A percentile compares a stretch with the other conserved stretches of the same genome.
Evolutionary conservation across 2,888 invertebrate species (phyloP).

Genomic region (Leptinotarsa tumamoca): DNA sequence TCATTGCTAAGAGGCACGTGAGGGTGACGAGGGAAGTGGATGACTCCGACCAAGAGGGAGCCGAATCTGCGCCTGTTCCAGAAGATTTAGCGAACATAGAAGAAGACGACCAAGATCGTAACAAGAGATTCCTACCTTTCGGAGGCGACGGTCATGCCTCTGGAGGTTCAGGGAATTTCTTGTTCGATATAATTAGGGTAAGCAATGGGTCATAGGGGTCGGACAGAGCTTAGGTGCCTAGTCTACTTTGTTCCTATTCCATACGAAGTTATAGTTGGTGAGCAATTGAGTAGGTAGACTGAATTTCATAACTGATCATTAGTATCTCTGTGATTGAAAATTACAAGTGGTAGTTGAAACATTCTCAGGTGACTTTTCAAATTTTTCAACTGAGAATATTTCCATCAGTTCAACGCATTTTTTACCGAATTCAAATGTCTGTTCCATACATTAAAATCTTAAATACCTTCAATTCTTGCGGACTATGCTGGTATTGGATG

Average conservation of each 20-base stretch:
- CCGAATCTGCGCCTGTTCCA: slow-evolving; percentile 73
- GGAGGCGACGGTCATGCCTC: slow-evolving; percentile 68
- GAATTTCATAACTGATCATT: not conserved
- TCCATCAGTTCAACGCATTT: too few relatives aligned
- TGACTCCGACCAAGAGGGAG: slow-evolving; percentile 55
- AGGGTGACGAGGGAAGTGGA: slow-evolving; percentile 59
- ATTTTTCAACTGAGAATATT: too few relatives aligned
- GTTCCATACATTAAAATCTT: too few relatives aligned
- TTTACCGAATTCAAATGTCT: too few relatives aligned
- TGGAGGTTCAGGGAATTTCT: slow-evolving; percentile 88
- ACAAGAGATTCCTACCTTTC: slow-evolving; percentile 83
- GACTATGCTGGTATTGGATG: too few relatives aligned
- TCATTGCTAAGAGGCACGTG: slow-evolving; percentile 58
- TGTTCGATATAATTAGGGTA: slow-evolving; percentile 90
- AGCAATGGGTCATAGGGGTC: slow-evolving; percentile 65
- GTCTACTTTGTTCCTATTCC: not conserved
- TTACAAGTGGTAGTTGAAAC: too few relatives aligned
- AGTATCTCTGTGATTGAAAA: too few relatives aligned
- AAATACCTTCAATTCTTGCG: too few relatives aligned
- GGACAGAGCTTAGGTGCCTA: not conserved
- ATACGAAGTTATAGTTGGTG: not conserved
- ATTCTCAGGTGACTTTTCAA: too few relatives aligned
- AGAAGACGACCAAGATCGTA: slow-evolving; percentile 81
- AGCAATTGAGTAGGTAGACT: not conserved
- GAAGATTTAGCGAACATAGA: slow-evolving; percentile 80